Percentiles rank a stretch among this genome's conserved stretches.
Evolutionary conservation across 2,113 vertebrate species (phyloP).

Genomic region (Dermatemys mawii): DNA sequence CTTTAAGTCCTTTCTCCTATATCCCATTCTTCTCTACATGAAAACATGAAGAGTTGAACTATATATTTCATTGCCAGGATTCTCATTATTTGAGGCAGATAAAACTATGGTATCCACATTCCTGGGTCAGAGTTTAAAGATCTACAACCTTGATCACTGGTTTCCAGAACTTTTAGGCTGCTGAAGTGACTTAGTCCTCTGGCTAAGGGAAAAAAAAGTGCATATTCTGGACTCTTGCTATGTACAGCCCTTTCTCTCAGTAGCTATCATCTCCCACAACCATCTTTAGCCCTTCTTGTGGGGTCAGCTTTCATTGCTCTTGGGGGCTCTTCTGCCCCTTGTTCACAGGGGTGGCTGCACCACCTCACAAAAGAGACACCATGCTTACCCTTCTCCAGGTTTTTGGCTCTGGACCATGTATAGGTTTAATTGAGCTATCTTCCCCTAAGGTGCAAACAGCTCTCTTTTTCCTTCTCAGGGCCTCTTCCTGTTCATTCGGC

Average conservation of each 20-base stretch:
- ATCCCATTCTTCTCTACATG: not conserved
- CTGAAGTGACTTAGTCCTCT: not conserved
- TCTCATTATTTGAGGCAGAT: not conserved
- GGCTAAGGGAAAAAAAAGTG: not conserved
- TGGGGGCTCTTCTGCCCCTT: not conserved
- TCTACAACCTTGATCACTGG: not conserved
- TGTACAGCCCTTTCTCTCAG: not conserved
- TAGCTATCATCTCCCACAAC: not conserved
- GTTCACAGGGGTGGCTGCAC: not conserved
- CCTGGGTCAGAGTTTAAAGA: not conserved
- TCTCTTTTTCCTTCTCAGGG: not conserved
- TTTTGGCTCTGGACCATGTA: not conserved
- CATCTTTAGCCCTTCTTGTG: not conserved
- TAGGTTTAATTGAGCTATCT: not conserved
- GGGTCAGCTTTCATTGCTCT: not conserved
- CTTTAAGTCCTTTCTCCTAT: not conserved
- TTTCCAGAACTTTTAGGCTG: not conserved
- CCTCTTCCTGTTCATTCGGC: not conserved
- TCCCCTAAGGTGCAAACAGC: not conserved
- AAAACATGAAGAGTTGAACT: too few species aligned
- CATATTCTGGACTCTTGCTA: not conserved
- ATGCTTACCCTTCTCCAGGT: not conserved
- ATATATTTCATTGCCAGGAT: not conserved
- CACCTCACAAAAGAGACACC: not conserved
- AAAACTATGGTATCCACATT: not conserved